These are phyloP conservation scores for Littorina saxatilis DNA, from an alignment of 1,140 invertebrate species.

Conservation along the genomic window DNA sequence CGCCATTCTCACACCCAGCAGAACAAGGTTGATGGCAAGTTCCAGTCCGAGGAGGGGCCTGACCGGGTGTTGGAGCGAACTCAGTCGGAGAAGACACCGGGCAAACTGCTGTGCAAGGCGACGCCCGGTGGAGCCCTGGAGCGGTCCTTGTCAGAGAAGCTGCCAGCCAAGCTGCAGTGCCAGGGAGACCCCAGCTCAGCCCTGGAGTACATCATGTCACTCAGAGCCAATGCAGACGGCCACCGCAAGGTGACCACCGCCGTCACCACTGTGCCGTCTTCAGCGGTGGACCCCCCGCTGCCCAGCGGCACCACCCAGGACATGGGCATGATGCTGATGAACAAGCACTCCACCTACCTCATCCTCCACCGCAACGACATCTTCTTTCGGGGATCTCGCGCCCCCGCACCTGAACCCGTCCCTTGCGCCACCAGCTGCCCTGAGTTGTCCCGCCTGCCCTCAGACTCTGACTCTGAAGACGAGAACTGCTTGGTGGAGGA, in stretches of 20 bases:
- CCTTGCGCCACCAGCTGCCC: conserved; percentile 62
- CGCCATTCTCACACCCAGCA: not conserved
- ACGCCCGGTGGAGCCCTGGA: not conserved
- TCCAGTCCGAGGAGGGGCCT: not conserved
- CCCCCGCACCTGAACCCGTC: conserved; percentile 39
- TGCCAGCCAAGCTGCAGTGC: conserved; percentile 13
- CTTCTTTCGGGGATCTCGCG: conserved; percentile 68
- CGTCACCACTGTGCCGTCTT: not conserved
- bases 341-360: conserved; percentile 47
- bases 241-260: not conserved
- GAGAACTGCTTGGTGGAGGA: conserved; percentile 14
- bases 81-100: conserved; percentile 9
- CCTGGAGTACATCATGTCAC: not conserved
- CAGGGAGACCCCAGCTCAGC: not conserved
- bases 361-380: conserved; percentile 69
- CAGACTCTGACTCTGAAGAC: conserved; percentile 27
- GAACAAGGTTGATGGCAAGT: not conserved
- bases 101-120: conserved; percentile 28
- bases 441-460: conserved; percentile 50
- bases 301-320: not conserved
- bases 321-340: conserved; percentile 22
- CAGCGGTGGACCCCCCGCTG: not conserved
- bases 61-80: not conserved
- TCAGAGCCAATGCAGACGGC: not conserved
- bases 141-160: conserved; percentile 22